Base-by-base conservation (phyloP, 2,113 vertebrate species). In the Oophaga pumilio region DNA sequence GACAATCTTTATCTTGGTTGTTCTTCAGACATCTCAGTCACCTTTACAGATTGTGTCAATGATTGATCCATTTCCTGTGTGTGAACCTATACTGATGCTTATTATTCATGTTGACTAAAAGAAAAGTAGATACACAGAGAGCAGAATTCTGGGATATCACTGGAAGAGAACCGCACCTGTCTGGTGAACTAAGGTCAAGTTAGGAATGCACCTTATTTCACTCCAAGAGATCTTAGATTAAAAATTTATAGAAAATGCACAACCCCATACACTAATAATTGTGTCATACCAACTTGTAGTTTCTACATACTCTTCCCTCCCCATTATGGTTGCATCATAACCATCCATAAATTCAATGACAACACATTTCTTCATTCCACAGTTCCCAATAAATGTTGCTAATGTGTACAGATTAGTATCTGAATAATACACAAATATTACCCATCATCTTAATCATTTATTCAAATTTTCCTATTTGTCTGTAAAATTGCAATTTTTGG, bases 31-130 rank as follows among this genome's bases (percentile, higher is more conserved):
- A 60, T 59, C 15, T 15, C 77, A 59, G 77, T 33, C 77, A 59
- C 18, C 52, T 26, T n/a, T 13, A 8, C 13, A 57, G 53, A 33
- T 60, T 33, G 24, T 26, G 8, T 80, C 77, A 80, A 50, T 74
- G 33, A 74, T 74, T 43, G 33, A 15, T 6, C 76, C 24, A 79
- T 50, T 69, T 71, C 49, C 24, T 52, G 18, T 24, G 59, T 79
- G 76, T 59, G 64, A 80, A 28, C 59, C 28, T 22, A 69, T 17
- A 49, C 50, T 2, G 52, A 53, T 33, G 49, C 50, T 80, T 52
- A 56, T 80, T 87, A 52, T 52, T 69, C n/a, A n/a, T 71, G n/a
- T 71, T 80, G 64, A 87, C 26, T 80, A 87, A 80, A 26, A 71
- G 33, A 74, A 50, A 28, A 50, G 71, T 74, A 74, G 33, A 74